Evolutionary conservation across 2,888 invertebrate genomes (phyloP).

Genomic region (Lithophane semibrunnea): DNA sequence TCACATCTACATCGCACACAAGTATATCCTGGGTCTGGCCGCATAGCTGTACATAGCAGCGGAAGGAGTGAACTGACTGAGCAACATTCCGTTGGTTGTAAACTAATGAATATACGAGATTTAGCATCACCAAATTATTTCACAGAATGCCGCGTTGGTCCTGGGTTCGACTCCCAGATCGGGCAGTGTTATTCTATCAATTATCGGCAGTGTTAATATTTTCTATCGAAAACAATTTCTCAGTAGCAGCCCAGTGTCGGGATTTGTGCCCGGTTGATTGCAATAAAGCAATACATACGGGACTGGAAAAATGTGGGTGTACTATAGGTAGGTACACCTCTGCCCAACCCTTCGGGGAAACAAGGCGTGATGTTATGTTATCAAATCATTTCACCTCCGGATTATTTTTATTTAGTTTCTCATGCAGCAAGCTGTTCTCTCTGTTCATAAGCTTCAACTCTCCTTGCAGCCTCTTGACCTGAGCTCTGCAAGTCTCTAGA

Average conservation of each 20-base stretch:
- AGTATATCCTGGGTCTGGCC: background rate
- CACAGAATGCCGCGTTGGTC: conserved; percentile 67
- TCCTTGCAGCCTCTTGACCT: conserved; percentile 91
- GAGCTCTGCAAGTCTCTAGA: conserved; percentile 91
- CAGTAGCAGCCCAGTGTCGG: background rate
- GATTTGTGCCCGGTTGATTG: background rate
- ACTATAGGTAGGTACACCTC: too few species aligned
- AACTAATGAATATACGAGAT: too few species aligned
- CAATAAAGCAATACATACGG: background rate
- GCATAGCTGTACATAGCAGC: too few species aligned
- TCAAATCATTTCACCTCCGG: conserved; percentile 76
- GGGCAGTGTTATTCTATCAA: background rate
- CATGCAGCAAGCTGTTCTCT: conserved; percentile 91
- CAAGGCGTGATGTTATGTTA: background rate
- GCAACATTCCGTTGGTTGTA: too few species aligned
- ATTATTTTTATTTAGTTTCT: conserved; percentile 86
- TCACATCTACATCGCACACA: background rate
- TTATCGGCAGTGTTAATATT: too few species aligned
- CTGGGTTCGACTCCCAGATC: background rate
- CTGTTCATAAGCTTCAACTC: conserved; percentile 92
- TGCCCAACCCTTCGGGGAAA: background rate
- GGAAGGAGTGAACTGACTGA: too few species aligned
- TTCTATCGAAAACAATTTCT: background rate
- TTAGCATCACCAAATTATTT: background rate
- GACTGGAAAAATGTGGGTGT: background rate